Conservation (phyloP, 2,797 vertebrate genomes). For the Pseudochromis fuscus region DNA sequence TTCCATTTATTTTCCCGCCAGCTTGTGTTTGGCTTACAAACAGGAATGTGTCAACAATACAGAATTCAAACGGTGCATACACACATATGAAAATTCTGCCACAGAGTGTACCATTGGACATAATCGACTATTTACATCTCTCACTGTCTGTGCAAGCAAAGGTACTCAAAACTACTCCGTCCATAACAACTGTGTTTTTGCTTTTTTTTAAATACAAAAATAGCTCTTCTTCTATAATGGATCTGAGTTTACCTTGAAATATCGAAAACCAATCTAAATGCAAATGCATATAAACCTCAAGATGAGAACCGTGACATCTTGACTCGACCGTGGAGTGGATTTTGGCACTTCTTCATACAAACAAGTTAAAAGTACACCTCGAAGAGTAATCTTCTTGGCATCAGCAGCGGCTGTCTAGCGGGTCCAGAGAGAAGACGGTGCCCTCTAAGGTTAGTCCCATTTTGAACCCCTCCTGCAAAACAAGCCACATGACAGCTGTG, state of each 20-base stretch:
- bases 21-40: constrained; percentile 70
- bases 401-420: constrained; percentile 96
- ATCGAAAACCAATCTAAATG: constrained; percentile 81
- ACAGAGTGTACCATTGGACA: constrained; percentile 75
- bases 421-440: constrained; percentile 97
- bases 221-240: constrained; percentile 82
- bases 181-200: constrained; percentile 45
- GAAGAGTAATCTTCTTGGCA: constrained; percentile 78
- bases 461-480: constrained; percentile 99
- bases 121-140: constrained; percentile 80
- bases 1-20: constrained; percentile 53
- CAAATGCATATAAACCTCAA: constrained; percentile 83
- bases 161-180: constrained; percentile 71
- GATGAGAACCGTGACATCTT: constrained; percentile 80
- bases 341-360: constrained; percentile 85
- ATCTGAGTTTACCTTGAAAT: constrained; percentile 74
- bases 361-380: constrained; percentile 72
- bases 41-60: constrained; percentile 76
- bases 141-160: constrained; percentile 76
- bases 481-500: constrained; percentile 58
- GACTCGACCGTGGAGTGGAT: constrained; percentile 72
- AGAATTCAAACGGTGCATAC: constrained; percentile 63
- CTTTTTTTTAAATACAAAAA: constrained; percentile 84
- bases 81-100: constrained; percentile 72
- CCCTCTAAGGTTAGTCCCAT: constrained; percentile 99